phyloP scores from a whole-genome alignment of 2,888 invertebrate genomes.

The Drosophila bunnanda region DNA sequence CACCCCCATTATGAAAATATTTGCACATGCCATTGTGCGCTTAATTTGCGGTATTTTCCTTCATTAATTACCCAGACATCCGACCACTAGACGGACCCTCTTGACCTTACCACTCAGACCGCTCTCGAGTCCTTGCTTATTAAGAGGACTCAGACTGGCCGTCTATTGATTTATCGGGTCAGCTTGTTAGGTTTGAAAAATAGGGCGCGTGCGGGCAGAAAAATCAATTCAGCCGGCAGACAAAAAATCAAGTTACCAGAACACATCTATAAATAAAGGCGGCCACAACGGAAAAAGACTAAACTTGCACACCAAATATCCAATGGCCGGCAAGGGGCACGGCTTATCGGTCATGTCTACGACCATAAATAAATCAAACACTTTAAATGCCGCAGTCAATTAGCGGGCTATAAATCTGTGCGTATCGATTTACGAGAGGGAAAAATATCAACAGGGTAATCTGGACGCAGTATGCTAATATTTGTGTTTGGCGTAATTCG shows the following conservation, averaged over 20 bases:
- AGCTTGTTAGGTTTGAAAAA: constrained; percentile 6
- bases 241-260: constrained; percentile 31
- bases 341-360: constrained; percentile 19
- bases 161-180: constrained; percentile 42
- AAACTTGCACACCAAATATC: constrained; percentile 12
- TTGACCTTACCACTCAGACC: constrained; percentile 45
- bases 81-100: constrained; percentile 31
- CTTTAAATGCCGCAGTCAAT: constrained; percentile 42
- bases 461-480: constrained; percentile 18
- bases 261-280: constrained; percentile 32
- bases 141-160: constrained; percentile 5
- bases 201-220: constrained; percentile 14
- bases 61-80: constrained; percentile 53
- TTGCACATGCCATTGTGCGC: constrained; percentile 18
- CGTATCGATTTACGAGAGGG: constrained; percentile 30
- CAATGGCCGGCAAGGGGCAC: constrained; percentile 5
- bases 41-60: constrained; percentile 42
- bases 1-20: not conserved
- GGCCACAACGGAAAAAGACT: constrained; percentile 9
- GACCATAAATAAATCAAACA: constrained; percentile 33
- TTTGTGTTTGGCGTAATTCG: not conserved
- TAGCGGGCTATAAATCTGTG: constrained; percentile 35
- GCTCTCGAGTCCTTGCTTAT: constrained; percentile 11
- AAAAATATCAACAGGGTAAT: constrained; percentile 11
- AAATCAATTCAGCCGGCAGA: constrained; percentile 31